phyloP scores from a whole-genome alignment of 2,113 vertebrate genomes.

The Ia io region DNA sequence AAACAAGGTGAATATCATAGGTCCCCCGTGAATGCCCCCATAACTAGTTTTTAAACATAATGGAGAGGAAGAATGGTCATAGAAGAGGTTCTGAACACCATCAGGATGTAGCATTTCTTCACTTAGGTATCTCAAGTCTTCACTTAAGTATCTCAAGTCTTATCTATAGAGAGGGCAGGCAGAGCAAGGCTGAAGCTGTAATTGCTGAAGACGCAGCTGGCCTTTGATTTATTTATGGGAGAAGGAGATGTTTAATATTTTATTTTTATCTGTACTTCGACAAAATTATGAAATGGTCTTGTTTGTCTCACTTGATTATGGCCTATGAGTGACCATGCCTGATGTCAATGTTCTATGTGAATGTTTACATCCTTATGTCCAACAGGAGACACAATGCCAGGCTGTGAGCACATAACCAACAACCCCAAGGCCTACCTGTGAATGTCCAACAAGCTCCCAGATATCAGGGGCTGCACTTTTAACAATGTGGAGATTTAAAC shows the following conservation, averaged over 20 bases:
- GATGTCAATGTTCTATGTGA: background rate
- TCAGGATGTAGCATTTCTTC: background rate
- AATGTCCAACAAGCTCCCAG: background rate
- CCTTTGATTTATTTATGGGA: background rate
- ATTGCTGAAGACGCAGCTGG: background rate
- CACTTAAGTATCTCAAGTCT: background rate
- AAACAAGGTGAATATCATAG: background rate
- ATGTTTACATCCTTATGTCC: background rate
- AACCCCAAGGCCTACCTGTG: background rate
- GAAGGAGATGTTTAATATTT: background rate
- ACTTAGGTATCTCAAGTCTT: background rate
- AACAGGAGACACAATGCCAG: background rate
- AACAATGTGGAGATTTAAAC: background rate
- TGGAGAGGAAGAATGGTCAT: fast-evolving
- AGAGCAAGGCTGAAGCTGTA: too few relatives aligned
- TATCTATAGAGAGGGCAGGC: background rate
- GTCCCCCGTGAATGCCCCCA: background rate
- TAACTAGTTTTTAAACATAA: background rate
- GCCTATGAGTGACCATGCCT: background rate
- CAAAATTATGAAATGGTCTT: background rate
- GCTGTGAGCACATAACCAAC: background rate
- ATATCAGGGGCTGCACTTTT: background rate
- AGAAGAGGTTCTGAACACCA: fast-evolving
- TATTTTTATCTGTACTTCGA: background rate
- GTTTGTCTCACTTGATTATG: background rate